Base-by-base conservation (phyloP, 2,797 vertebrate genomes). In the Buphagus erythrorhynchus region DNA sequence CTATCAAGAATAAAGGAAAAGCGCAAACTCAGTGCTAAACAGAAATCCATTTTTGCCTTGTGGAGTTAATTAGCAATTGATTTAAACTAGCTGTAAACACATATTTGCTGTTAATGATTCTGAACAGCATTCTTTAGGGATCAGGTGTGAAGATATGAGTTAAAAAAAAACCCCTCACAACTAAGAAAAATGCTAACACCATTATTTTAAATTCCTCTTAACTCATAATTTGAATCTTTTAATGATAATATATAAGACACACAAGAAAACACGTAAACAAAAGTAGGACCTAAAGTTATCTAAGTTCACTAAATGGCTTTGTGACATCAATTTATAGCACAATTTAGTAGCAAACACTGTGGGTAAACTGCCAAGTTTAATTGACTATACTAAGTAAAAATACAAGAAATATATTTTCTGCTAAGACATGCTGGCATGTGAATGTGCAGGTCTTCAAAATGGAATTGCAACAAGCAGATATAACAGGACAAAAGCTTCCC, bases 61-160 rank as follows among this genome's bases (percentile, higher is more conserved):
- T 95, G 94, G 92, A 98, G 94, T 97, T 97, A 98, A 98, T 98
- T 98, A 97, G 88, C 89, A 97, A 97, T 97, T 97, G 96, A 98
- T 97, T 98, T 96, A 96, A 88, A 96, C 68, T 80, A 93, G 62
- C 85, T 96, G 95, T 95, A 97, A 97, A 97, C 94, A 95, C 79
- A 95, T 95, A 95, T 95, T 98, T 97, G 74, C 73, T 95, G 55
- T 80, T 97, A 97, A 97, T 95, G 79, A 97, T 96, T 97, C 89
- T 95, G 77, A 97, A 71, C 63, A 88, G 25, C 76, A 88, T 78
- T 95, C 96, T 97, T 94, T 84, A 83, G 93, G 88, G 91, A 96
- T 74, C 73, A 80, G 38, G 36, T 93, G 49, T 92, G 68, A 96
- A 96, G 95, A 95, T 68, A 33, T 42, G 97, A 96, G 45, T 96